Evolutionary conservation across 2,888 invertebrate genomes (phyloP).

Genomic region (Chloromyia formosa): DNA sequence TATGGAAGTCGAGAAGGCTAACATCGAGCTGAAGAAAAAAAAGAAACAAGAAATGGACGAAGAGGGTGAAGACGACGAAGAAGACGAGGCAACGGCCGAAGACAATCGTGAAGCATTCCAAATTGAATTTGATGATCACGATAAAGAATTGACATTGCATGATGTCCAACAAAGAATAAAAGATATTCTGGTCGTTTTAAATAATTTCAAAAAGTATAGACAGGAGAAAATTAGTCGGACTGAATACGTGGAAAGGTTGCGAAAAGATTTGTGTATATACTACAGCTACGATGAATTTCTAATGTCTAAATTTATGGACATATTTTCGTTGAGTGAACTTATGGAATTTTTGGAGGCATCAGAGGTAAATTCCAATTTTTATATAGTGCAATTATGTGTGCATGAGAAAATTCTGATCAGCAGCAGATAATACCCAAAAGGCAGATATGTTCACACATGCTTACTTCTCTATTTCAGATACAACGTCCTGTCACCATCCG

Average conservation of each 20-base stretch:
- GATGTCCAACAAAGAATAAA: constrained; percentile 90
- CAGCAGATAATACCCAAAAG: not conserved
- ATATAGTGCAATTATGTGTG: not conserved
- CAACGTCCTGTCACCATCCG: constrained; percentile 94
- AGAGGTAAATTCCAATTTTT: constrained; percentile 73
- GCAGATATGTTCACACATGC: too few relatives aligned
- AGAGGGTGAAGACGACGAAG: constrained; percentile 75
- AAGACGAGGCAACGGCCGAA: constrained; percentile 84
- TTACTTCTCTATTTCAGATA: constrained; percentile 52
- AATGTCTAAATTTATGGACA: constrained; percentile 90
- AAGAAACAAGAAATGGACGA: constrained; percentile 57
- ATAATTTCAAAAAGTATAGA: constrained; percentile 78
- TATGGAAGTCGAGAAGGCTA: constrained; percentile 83
- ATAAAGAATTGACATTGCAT: constrained; percentile 78
- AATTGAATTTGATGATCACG: constrained; percentile 79
- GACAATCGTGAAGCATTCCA: constrained; percentile 80
- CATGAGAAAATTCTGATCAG: too few relatives aligned
- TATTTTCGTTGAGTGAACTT: constrained; percentile 86
- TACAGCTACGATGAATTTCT: constrained; percentile 97
- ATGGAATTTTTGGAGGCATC: constrained; percentile 96
- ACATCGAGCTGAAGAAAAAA: constrained; percentile 78
- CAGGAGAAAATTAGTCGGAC: constrained; percentile 75
- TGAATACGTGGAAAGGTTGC: constrained; percentile 83
- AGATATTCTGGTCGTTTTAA: constrained; percentile 81
- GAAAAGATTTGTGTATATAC: constrained; percentile 87